Evolutionary conservation across 2,888 invertebrate genomes (phyloP).

Genomic region (Taphrorychus bicolor): DNA sequence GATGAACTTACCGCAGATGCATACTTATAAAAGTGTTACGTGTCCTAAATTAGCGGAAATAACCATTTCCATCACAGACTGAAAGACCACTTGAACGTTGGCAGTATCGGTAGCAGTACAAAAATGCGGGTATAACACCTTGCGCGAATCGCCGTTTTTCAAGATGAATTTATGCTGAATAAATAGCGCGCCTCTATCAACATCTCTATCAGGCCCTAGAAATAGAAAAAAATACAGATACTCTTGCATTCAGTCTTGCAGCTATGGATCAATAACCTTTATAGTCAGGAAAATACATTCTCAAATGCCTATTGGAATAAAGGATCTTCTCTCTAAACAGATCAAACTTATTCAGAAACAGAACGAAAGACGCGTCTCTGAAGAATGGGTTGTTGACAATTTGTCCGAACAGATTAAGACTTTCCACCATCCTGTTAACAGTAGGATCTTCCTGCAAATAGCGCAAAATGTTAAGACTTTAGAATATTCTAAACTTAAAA

Average conservation of each 20-base stretch:
- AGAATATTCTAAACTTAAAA: background rate
- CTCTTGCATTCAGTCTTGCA: background rate
- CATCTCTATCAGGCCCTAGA: slow-evolving; percentile 68
- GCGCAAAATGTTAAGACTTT: no score
- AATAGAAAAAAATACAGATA: slow-evolving; percentile 11
- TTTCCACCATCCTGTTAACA: slow-evolving; percentile 70
- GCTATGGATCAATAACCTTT: slow-evolving; percentile 55
- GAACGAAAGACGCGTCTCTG: slow-evolving; percentile 67
- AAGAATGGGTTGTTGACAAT: slow-evolving; percentile 72
- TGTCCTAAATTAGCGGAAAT: slow-evolving; percentile 68
- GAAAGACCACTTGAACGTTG: slow-evolving; percentile 71
- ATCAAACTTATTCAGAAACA: slow-evolving; percentile 72
- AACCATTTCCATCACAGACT: slow-evolving; percentile 72
- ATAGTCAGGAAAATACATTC: slow-evolving; percentile 68
- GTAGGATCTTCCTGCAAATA: slow-evolving; percentile 64
- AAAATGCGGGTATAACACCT: slow-evolving; percentile 70
- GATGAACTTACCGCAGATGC: background rate
- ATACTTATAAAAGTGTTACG: slow-evolving; percentile 62
- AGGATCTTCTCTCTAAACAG: slow-evolving; percentile 70
- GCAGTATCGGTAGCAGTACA: slow-evolving; percentile 73
- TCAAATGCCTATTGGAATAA: slow-evolving; percentile 67
- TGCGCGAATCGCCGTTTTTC: slow-evolving; percentile 64
- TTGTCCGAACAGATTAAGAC: slow-evolving; percentile 68
- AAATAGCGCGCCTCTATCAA: slow-evolving; percentile 68
- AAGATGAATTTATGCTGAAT: slow-evolving; percentile 69